Conservation (phyloP, 1,140 invertebrate genomes). For the Drosophila biarmipes region DNA sequence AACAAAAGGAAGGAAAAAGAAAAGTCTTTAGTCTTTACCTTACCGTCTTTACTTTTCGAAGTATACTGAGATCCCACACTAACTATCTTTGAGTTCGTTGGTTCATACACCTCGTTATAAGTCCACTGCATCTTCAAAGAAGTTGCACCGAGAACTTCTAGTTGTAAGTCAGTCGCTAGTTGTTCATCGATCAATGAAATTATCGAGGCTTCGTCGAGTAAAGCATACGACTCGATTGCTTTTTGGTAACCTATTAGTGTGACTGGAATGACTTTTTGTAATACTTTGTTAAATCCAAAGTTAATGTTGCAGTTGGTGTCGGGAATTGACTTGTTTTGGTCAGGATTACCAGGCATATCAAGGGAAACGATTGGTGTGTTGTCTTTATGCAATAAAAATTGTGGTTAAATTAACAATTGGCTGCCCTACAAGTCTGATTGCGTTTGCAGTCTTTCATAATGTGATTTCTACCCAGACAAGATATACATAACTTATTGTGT, state of each 20-base stretch:
- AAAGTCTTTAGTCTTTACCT: no score
- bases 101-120: conserved; percentile 11
- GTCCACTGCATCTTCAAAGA: conserved; percentile 20
- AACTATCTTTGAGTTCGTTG: conserved; percentile 12
- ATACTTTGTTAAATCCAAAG: no score
- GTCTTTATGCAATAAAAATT: conserved; percentile 20
- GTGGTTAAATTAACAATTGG: conserved; percentile 2
- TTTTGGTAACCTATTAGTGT: no score
- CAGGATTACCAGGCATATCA: no score
- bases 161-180: conserved; percentile 9
- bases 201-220: no score
- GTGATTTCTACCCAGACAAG: conserved; percentile 8
- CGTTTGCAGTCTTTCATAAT: conserved; percentile 14
- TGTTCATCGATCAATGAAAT: no score
- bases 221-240: no score
- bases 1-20: background rate
- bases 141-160: conserved; percentile 10
- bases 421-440: background rate
- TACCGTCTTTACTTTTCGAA: conserved; percentile 12
- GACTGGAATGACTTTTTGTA: no score
- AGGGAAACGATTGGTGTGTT: background rate
- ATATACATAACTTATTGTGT: conserved; percentile 13
- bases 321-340: no score
- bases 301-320: no score
- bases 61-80: conserved; percentile 11